Evolutionary conservation across 2,888 invertebrate genomes (phyloP).

Genomic region (Myathropa florea): DNA sequence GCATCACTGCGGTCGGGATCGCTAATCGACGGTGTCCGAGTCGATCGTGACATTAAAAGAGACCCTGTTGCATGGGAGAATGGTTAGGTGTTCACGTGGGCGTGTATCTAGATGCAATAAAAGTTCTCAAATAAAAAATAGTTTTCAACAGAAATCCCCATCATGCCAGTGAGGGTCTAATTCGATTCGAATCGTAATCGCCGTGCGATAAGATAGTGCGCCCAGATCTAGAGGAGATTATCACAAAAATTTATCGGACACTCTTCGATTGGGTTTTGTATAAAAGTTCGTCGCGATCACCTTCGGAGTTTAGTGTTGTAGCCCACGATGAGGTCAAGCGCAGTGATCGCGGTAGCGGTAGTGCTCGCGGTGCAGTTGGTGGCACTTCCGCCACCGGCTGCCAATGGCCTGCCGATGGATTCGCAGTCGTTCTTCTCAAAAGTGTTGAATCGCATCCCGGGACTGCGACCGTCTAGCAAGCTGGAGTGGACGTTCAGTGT

Average conservation of each 20-base stretch:
- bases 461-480: slow-evolving; percentile 28
- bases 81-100: slow-evolving; percentile 13
- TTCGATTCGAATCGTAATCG: slow-evolving; percentile 24
- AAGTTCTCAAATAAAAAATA: background rate
- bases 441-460: slow-evolving; percentile 42
- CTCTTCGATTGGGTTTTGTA: background rate
- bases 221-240: background rate
- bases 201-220: slow-evolving; percentile 16
- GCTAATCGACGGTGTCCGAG: slow-evolving; percentile 8
- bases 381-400: slow-evolving; percentile 73
- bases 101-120: background rate
- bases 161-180: slow-evolving; percentile 15
- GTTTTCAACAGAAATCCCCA: background rate
- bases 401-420: slow-evolving; percentile 42
- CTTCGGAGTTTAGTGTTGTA: slow-evolving; percentile 25
- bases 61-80: background rate
- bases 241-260: background rate
- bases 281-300: slow-evolving; percentile 23
- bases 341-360: slow-evolving; percentile 71
- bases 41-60: background rate
- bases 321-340: slow-evolving; percentile 32
- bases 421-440: slow-evolving; percentile 46
- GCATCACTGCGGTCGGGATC: slow-evolving; percentile 38
- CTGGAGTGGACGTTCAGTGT: slow-evolving; percentile 73
- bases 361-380: slow-evolving; percentile 73